Base-by-base conservation (phyloP, 1,140 invertebrate species). In the Chionoecetes opilio region DNA sequence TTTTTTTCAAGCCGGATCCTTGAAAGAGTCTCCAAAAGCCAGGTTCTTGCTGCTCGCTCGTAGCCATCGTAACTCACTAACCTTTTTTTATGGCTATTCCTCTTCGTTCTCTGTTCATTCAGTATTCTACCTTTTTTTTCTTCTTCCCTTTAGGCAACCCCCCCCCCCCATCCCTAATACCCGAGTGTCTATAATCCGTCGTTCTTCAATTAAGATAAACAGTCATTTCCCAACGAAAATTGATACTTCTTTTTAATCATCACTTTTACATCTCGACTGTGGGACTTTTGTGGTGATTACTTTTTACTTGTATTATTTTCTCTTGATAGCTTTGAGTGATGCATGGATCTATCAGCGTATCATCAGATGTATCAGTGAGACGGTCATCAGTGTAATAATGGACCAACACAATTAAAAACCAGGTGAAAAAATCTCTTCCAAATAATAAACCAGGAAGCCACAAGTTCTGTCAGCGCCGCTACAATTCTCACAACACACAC, bases 271-370 rank as follows among this genome's bases (percentile, higher is more conserved):
- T 75, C 63, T 75, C n/a, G 63, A n/a, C n/a, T 75, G 63, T 75
- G 21, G 63, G n/a, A n/a, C n/a, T n/a, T n/a, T 5, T 75, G 63
- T 75, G 26, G 63, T 75, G 63, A 26, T n/a, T 75, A 75, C n/a
- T 75, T 89, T 37, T 32, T 53, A 17, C 46, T 0, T 9, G 46
- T 17, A n/a, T 34, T 21, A 38, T 89, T 32, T 41, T 89, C n/a
- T 75, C n/a, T 75, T 75, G 26, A 17, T 26, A 75, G n/a, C 63
- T 75, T 75, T n/a, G 46, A 53, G 46, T 14, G 21, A 75, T 75
- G 63, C 11, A 75, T 75, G n/a, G 26, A 75, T 75, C 63, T n/a
- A 75, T 75, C 63, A 75, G n/a, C 63, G 63, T 75, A 75, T 75
- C 63, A 75, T 75, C n/a, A 75, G 63, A 26, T 75, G 63, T 75